A percentile compares a stretch with the other conserved stretches of the same genome.
Evolutionary conservation across 2,888 invertebrate genomes (phyloP).

Genomic region (Plebejus argus): DNA sequence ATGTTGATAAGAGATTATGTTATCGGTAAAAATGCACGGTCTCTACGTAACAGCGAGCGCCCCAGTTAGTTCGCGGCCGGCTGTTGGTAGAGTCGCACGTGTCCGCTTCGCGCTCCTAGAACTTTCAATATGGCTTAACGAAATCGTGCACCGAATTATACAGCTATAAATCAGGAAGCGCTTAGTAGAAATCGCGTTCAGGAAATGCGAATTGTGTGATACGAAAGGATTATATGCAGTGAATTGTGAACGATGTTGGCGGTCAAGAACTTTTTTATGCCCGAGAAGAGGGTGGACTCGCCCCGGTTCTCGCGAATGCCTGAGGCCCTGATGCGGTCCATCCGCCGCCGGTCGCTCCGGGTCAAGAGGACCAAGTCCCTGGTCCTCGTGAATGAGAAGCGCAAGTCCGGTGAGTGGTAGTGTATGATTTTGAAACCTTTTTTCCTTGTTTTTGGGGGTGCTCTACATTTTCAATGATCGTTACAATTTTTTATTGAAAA

Average conservation of each 20-base stretch:
- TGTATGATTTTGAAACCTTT: slow-evolving; percentile 52
- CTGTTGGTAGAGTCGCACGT: slow-evolving; percentile 39
- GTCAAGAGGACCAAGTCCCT: slow-evolving; percentile 88
- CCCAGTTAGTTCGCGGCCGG: slow-evolving; percentile 41
- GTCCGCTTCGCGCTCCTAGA: background rate
- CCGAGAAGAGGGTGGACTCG: slow-evolving; percentile 81
- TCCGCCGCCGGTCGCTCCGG: slow-evolving; percentile 85
- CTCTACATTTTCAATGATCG: background rate
- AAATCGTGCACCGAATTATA: slow-evolving; percentile 45
- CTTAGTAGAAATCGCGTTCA: slow-evolving; percentile 30
- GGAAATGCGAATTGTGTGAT: slow-evolving; percentile 34
- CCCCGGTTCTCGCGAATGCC: slow-evolving; percentile 84
- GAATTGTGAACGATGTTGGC: slow-evolving; percentile 79
- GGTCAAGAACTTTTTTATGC: slow-evolving; percentile 88
- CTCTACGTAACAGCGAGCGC: slow-evolving; percentile 31
- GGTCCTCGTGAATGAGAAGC: slow-evolving; percentile 86
- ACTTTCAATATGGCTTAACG: slow-evolving; percentile 36
- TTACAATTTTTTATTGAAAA: too few species aligned
- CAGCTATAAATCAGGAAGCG: slow-evolving; percentile 37
- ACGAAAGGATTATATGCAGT: slow-evolving; percentile 33
- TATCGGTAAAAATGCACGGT: slow-evolving; percentile 20
- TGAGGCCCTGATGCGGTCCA: slow-evolving; percentile 87
- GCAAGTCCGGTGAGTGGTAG: slow-evolving; percentile 89
- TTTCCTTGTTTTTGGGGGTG: background rate
- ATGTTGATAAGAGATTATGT: slow-evolving; percentile 46